Base-by-base conservation (phyloP, 2,113 vertebrate species). In the Desmodus rotundus region DNA sequence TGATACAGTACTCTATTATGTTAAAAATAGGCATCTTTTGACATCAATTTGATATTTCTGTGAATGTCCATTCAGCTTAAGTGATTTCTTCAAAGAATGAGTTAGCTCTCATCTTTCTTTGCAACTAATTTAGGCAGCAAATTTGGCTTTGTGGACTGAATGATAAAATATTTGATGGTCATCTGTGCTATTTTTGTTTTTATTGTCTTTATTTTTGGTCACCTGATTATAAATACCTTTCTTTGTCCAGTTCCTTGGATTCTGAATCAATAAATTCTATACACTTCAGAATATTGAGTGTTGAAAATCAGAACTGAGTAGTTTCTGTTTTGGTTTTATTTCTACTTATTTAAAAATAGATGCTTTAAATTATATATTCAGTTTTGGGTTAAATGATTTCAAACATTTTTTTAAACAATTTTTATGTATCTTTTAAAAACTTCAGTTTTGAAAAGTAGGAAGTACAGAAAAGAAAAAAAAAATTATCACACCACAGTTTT, bases 31-130 rank as follows among this genome's bases (percentile, higher is more conserved):
- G 28, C 72, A 91, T 96, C 94, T 97, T 97, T 96, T 91, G 77
- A 96, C 95, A 97, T 82, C 61, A 91, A 83, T n/a, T 95, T 97
- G 77, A 93, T 95, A 95, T 93, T 97, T 96, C 89, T 96, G 68
- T 81, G 70, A 96, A 90, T 94, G 96, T 96, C 89, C 95, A 87
- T 95, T 97, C 76, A 91, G 50, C 36, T 95, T 80, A 96, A 97
- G 96, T 92, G 86, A 28, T 91, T 97, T 96, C 83, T 97, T 87
- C 89, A 95, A 84, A 95, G 93, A 95, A 96, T 94, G 86, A 95
- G 92, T 91, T 87, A 87, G 78, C 72, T 85, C 91, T 96, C 74
- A 80, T 93, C 88, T 96, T 89, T 61, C 8, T 3, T 82, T 80
- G 70, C 38, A 80, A 70, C 47, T 95, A 89, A 95, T 96, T 89